Conservation (phyloP, 2,888 invertebrate species). For the Rosalia funebris region DNA sequence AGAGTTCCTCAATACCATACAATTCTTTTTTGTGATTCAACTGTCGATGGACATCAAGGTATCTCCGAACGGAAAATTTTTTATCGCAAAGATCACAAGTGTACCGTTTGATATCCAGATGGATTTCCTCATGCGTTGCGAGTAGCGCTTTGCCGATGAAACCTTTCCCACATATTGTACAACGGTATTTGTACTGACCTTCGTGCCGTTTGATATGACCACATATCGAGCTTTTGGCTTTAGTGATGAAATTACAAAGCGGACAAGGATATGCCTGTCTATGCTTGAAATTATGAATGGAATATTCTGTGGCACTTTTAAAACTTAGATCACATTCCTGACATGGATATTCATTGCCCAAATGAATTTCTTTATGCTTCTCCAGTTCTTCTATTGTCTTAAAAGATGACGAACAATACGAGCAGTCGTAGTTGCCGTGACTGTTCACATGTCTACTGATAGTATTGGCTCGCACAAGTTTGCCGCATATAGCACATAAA, state of each 20-base stretch:
- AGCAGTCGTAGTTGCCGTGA: constrained; percentile 40
- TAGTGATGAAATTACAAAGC: constrained; percentile 44
- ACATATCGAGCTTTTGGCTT: constrained; percentile 42
- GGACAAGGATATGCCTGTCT: constrained; percentile 44
- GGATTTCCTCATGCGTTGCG: constrained; percentile 55
- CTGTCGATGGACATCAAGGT: constrained; percentile 51
- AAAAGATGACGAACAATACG: constrained; percentile 37
- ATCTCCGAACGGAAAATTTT: constrained; percentile 52
- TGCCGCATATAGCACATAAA: constrained; percentile 41
- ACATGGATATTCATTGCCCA: constrained; percentile 49
- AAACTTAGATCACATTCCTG: constrained; percentile 48
- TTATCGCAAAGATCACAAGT: constrained; percentile 56
- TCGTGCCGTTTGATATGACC: constrained; percentile 49
- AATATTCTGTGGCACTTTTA: constrained; percentile 47
- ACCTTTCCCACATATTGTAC: constrained; percentile 54
- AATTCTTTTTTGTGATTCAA: constrained; percentile 56
- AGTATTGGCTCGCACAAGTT: constrained; percentile 27
- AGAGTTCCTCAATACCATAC: constrained; percentile 50
- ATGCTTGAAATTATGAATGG: constrained; percentile 46
- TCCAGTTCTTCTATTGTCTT: constrained; percentile 42
- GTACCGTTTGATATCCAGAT: constrained; percentile 54
- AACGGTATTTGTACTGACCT: constrained; percentile 48
- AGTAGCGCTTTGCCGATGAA: constrained; percentile 48
- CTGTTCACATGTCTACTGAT: constrained; percentile 28
- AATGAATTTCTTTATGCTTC: constrained; percentile 49